Base-by-base conservation (phyloP, 2,113 vertebrate species). In the Zonotrichia leucophrys region DNA sequence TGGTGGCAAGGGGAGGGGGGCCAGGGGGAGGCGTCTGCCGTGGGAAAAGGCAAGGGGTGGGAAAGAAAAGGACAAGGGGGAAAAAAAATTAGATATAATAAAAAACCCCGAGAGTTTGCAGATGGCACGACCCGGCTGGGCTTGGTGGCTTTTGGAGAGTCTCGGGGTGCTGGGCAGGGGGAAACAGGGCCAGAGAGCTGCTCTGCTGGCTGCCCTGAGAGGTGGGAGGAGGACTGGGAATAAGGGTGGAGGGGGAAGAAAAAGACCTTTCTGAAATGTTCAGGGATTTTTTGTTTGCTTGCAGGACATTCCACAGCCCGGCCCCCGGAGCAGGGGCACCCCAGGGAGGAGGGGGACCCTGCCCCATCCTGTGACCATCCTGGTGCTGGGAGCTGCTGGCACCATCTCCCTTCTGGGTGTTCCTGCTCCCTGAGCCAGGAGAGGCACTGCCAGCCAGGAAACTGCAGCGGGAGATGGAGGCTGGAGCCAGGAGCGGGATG, bases 281-380 rank as follows among this genome's bases (percentile, higher is more conserved):
- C 37, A 12, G 39, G 21, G 1, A 0, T 4, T 46, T 81, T 85
- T 55, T 75, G 68, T 74, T 84, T 72, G 52, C 31, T 75, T 63
- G 42, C 0, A 0, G 62, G 68, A 91, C 46, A 12, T 33, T 55
- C 46, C 4, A 0, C 31, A 62, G 83, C 37, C 72, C 3, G 2
- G 3, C 23, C 41, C 56, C 41, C 18, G n/a, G 33, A 56, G 74
- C 13, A 2, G 3, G 63, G 56, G 62, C 35, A 41, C 12, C 41
- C 30, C 20, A 2, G 37, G 64, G 44, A 47, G 13, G 47, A 68
- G 25, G 42, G 79, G 58, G 39, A 86, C 58, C 44, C 70, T 25
- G 33, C 35, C 27, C 8, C 27, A 12, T 13, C n/a, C 59, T 0
- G 1, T 13, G 56, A 15, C 28, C 0, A 0, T 47, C 25, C 35